Evolutionary conservation across 2,113 vertebrate genomes (phyloP).

Genomic region (Gymnobelideus leadbeateri): DNA sequence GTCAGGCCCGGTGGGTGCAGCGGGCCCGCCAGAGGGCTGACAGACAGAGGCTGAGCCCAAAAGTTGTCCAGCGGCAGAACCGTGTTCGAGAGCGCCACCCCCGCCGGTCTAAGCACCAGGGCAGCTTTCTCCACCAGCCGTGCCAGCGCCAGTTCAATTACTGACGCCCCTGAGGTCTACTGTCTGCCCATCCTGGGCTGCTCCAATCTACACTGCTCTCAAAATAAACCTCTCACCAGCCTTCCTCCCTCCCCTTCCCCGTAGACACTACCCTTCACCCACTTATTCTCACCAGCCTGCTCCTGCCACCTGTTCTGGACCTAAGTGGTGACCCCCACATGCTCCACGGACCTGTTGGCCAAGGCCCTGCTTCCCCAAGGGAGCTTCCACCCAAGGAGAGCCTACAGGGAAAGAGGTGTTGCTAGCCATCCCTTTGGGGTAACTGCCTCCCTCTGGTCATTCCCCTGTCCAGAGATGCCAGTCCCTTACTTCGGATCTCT

Average conservation of each 20-base stretch:
- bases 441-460: not conserved
- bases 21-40: conserved; percentile 91
- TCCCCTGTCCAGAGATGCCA: not conserved
- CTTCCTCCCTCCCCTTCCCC: not conserved
- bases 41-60: conserved; percentile 90
- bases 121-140: conserved; percentile 95
- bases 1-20: conserved; percentile 91
- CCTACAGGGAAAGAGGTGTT: not conserved
- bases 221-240: conserved; percentile 4
- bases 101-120: conserved; percentile 84
- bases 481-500: not conserved
- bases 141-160: conserved; percentile 95
- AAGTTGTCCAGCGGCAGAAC: conserved; percentile 95
- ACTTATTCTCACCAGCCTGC: conserved; percentile 12
- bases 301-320: conserved; percentile 18
- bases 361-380: not conserved
- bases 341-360: not conserved
- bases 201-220: conserved; percentile 60
- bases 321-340: conserved; percentile 17
- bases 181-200: conserved; percentile 22
- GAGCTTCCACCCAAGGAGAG: too few species aligned
- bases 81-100: conserved; percentile 90
- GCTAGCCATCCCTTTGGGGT: not conserved
- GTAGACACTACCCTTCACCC: conserved; percentile 3
- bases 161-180: conserved; percentile 82